Evolutionary conservation across 2,888 invertebrate genomes (phyloP), one percentile per base, ranked within the genome.

Genomic region (Apoda limacodes): DNA sequence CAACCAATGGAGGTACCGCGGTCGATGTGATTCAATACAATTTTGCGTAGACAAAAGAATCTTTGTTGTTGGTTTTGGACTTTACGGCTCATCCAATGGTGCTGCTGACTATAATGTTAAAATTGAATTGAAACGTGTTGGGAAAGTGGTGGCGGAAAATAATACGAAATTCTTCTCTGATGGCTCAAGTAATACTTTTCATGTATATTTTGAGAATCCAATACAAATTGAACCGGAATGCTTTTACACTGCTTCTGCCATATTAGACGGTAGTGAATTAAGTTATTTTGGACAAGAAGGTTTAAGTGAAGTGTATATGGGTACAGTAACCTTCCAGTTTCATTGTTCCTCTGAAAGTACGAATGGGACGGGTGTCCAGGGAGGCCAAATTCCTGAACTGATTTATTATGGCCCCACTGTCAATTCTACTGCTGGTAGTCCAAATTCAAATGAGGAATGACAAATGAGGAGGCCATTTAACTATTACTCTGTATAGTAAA

Each of bases 261-360:
- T 96, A 43, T 75, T 98, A 11, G 97, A 97, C 61, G 97, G 97
- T 7, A 90, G 89, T 35, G 96, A 97, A 65, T 75, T 98, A 45
- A 95, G 95, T 74, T 98, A 96, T 69, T 98, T 97, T 66, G 97
- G 97, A 4, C 97, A 97, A 68, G 97, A 98, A 70, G 97, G 97
- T 12, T 87, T 96, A 84, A 93, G 94, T 53, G 97, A 97, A 72
- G 93, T 96, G 23, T 90, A 90, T 32, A 92, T 93, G 64, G 95
- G 95, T 3, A 91, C 90, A 57, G 95, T 97, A 34, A 95, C 93
- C 40, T 97, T 97, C 80, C 96, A 96, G 76, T 98, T 97, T 75
- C 96, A 97, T 70, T 96, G 96, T 71, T 96, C 95, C 30, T 93
- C 95, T 4, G 97, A 97, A 62, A 95, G 95, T 75, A 98, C 97